phyloP scores from a whole-genome alignment of 1,140 invertebrate genomes.

The Pseudoatta argentina region DNA sequence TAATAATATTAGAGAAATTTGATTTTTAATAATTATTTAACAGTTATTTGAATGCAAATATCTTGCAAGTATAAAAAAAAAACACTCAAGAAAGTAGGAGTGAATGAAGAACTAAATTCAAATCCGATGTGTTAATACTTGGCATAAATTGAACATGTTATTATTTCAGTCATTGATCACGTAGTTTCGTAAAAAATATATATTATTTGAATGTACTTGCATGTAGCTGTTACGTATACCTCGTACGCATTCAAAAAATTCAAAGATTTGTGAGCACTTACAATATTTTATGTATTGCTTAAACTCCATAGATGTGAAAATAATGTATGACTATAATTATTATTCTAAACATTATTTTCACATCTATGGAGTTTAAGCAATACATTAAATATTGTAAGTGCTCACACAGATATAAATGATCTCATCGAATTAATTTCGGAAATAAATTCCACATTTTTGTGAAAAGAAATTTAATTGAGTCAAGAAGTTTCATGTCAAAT shows the following conservation, averaged over 20 bases:
- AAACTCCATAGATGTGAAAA: not conserved
- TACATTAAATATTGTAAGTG: no score
- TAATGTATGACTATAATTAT: not conserved
- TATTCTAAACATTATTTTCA: not conserved
- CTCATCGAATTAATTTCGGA: not conserved
- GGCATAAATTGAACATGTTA: not conserved
- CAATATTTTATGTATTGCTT: not conserved
- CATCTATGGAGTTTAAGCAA: no score
- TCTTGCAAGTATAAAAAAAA: not conserved
- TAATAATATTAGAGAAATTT: not conserved
- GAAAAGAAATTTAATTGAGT: not conserved
- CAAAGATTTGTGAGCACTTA: not conserved
- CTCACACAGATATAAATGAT: not conserved
- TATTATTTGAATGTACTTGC: not conserved
- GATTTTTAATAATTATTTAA: not conserved
- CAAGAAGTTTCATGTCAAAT: not conserved
- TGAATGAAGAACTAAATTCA: not conserved
- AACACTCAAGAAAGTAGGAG: not conserved
- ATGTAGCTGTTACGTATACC: not conserved
- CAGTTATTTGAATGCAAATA: not conserved
- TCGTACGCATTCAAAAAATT: not conserved
- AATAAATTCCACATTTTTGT: not conserved
- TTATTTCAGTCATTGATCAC: not conserved
- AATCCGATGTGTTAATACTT: conserved; percentile 8
- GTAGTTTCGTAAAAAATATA: not conserved